These are phyloP conservation scores for Watsonalla cultraria DNA, from an alignment of 2,888 invertebrate genomes.

Conservation along the genomic window DNA sequence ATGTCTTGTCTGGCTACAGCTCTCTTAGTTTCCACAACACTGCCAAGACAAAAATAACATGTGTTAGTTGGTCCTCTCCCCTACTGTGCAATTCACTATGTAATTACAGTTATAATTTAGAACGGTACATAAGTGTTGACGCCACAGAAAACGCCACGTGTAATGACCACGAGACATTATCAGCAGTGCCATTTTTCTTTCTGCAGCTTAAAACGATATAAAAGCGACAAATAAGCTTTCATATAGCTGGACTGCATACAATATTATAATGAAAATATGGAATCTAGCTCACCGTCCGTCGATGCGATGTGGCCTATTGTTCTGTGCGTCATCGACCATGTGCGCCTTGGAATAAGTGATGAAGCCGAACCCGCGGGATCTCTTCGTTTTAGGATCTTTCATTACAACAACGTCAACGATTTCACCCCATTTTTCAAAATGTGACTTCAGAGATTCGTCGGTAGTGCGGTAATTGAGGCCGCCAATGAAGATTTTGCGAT, in stretches of 20 bases:
- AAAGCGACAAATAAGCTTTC: conserved; percentile 45
- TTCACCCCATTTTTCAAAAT: conserved; percentile 98
- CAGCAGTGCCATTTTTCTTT: conserved; percentile 55
- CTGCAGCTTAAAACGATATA: conserved; percentile 70
- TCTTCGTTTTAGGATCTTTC: conserved; percentile 96
- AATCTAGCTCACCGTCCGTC: conserved; percentile 84
- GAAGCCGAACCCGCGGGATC: conserved; percentile 98
- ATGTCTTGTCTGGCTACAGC: conserved; percentile 97
- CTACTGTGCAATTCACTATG: too few species aligned
- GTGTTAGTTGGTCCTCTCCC: too few species aligned
- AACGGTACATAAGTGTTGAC: conserved; percentile 42
- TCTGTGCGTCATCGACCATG: conserved; percentile 98
- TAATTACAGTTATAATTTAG: too few species aligned
- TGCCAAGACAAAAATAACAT: conserved; percentile 18
- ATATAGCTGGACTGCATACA: conserved; percentile 69
- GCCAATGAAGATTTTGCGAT: conserved; percentile 96
- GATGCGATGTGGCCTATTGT: conserved; percentile 92
- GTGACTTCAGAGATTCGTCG: conserved; percentile 94
- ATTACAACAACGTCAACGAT: conserved; percentile 98
- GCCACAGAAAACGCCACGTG: conserved; percentile 72
- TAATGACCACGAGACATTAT: conserved; percentile 56
- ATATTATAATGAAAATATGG: background rate
- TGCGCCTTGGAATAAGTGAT: conserved; percentile 96
- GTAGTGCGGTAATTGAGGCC: conserved; percentile 96
- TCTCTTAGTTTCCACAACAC: conserved; percentile 97